phyloP scores from a whole-genome alignment of 2,113 vertebrate genomes.

The Suncus etruscus region DNA sequence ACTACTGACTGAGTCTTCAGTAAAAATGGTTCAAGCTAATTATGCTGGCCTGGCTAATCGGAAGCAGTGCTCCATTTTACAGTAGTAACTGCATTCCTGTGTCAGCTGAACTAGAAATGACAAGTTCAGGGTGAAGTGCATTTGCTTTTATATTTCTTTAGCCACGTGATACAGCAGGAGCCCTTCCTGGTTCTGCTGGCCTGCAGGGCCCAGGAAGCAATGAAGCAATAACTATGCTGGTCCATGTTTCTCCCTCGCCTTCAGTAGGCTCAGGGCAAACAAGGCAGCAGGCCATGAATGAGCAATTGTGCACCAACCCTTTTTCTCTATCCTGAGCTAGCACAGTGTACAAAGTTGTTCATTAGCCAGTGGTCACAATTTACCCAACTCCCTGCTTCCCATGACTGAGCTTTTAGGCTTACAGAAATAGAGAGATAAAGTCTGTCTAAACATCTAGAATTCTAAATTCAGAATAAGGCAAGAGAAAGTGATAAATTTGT shows the following conservation, averaged over 20 bases:
- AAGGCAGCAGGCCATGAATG: constrained; percentile 61
- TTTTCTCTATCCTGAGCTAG: not conserved
- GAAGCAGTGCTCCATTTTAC: not conserved
- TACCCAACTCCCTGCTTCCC: not conserved
- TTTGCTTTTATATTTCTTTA: constrained; percentile 10
- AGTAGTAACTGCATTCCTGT: not conserved
- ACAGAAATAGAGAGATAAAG: not conserved
- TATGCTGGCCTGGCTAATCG: not conserved
- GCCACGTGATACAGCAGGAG: constrained; percentile 10
- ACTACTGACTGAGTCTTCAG: not conserved
- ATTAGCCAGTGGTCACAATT: constrained; percentile 41
- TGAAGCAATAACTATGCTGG: constrained; percentile 71
- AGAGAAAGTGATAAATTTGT: not conserved
- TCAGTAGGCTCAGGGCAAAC: constrained; percentile 68
- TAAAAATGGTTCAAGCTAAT: not conserved
- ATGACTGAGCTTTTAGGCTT: not conserved
- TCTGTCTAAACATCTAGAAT: not conserved
- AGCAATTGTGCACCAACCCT: constrained; percentile 46
- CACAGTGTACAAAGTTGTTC: not conserved
- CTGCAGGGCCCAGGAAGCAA: constrained; percentile 55
- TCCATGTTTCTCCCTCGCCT: constrained; percentile 60
- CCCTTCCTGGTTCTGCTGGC: constrained; percentile 29
- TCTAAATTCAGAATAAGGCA: not conserved
- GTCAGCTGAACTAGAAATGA: not conserved
- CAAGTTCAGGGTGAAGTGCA: not conserved